A percentile compares a stretch with the other conserved stretches of the same genome.
These are phyloP conservation scores for Nephrotoma guestfalica DNA, from an alignment of 2,888 invertebrate genomes.

Conservation along the genomic window DNA sequence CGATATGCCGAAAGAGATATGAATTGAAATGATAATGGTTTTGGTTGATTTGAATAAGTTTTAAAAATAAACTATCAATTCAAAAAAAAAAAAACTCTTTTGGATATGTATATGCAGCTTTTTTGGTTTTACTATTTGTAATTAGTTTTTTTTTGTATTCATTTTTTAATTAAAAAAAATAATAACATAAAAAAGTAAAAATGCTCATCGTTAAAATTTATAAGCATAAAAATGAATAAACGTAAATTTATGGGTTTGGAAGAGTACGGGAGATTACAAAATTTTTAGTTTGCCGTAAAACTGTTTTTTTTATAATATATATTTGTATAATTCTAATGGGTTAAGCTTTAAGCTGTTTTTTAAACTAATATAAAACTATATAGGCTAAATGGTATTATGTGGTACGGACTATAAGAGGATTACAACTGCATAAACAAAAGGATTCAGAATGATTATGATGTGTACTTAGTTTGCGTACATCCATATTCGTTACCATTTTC, in stretches of 20 bases:
- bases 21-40: not conserved
- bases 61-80: not conserved
- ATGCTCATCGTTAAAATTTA: not conserved
- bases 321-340: not conserved
- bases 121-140: not conserved
- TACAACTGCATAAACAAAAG: not conserved
- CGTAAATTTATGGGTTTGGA: not conserved
- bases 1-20: not conserved
- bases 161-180: not conserved
- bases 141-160: not conserved
- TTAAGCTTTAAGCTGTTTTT: not conserved
- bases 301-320: not conserved
- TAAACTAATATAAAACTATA: not conserved
- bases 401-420: not conserved
- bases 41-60: not conserved
- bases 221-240: not conserved
- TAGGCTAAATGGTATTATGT: no score
- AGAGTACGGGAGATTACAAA: not conserved
- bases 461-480: not conserved
- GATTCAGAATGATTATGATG: not conserved
- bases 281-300: not conserved
- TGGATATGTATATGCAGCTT: not conserved
- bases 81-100: not conserved
- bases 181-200: not conserved
- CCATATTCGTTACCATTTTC: not conserved